These are phyloP conservation scores for Pyrgilauda ruficollis DNA, from an alignment of 2,113 vertebrate species.

Conservation along the genomic window DNA sequence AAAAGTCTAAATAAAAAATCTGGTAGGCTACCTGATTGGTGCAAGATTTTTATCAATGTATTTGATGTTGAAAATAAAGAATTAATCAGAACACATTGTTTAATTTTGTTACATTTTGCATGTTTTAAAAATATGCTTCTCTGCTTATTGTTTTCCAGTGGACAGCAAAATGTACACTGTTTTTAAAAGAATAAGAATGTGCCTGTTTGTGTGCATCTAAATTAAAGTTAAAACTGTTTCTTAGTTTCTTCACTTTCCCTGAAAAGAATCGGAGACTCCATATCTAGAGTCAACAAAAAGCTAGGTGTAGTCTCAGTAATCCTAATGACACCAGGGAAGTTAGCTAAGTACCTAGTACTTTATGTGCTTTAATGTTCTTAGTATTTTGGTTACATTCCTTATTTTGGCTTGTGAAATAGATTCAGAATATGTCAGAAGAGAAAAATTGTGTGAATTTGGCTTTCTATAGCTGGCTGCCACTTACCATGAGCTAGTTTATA, in stretches of 20 bases:
- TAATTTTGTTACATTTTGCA: neutral
- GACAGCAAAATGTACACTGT: neutral
- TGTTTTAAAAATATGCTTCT: neutral
- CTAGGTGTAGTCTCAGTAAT: neutral
- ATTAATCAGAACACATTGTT: constrained; percentile 30
- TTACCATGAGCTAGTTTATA: neutral
- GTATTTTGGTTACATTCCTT: neutral
- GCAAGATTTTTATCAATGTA: constrained; percentile 72
- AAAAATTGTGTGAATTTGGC: neutral
- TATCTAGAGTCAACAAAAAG: neutral
- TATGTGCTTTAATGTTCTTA: neutral
- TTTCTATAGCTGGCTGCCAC: neutral
- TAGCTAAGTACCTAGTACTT: neutral
- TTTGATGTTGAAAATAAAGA: constrained; percentile 81
- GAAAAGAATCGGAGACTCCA: neutral
- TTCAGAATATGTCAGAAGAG: neutral
- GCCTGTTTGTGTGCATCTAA: neutral
- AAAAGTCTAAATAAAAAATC: constrained; percentile 50
- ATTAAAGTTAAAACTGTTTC: neutral
- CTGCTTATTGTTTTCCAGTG: neutral
- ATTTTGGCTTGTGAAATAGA: neutral
- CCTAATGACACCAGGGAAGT: neutral
- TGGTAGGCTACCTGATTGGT: constrained; percentile 42
- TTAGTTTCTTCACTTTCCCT: neutral
- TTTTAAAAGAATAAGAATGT: neutral